Evolutionary conservation across 1,140 invertebrate species (phyloP).

Genomic region (Euborellia annulipes): DNA sequence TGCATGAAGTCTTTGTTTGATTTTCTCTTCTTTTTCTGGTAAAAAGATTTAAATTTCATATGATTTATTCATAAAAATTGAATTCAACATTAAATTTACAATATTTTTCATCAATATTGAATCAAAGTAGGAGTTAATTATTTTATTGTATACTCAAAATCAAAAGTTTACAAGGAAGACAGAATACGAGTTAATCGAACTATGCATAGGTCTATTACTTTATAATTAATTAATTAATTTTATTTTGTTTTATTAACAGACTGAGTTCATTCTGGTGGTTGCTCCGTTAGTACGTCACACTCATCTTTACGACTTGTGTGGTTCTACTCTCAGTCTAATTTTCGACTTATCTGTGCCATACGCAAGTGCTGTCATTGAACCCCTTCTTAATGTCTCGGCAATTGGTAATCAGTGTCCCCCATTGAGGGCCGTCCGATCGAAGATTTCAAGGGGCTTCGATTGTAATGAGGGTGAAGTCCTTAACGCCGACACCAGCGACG

Average conservation of each 20-base stretch:
- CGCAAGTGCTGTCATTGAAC: conserved; percentile 79
- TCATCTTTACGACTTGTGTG: conserved; percentile 85
- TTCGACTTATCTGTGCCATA: conserved; percentile 88
- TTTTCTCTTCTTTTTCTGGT: no score
- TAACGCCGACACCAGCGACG: conserved; percentile 77
- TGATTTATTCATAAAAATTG: no score
- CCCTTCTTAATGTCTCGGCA: conserved; percentile 70
- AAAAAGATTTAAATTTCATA: no score
- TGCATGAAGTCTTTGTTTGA: no score
- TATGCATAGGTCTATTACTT: background rate
- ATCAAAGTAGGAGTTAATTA: no score
- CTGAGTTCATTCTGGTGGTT: conserved; percentile 77
- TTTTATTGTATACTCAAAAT: no score
- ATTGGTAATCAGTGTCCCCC: conserved; percentile 85
- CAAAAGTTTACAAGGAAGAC: no score
- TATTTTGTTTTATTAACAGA: conserved; percentile 26
- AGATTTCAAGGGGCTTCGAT: conserved; percentile 73
- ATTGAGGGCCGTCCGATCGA: conserved; percentile 67
- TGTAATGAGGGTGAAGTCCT: conserved; percentile 86
- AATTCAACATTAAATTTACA: no score
- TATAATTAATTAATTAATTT: conserved; percentile 1
- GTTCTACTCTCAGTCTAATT: conserved; percentile 80
- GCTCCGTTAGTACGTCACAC: conserved; percentile 72
- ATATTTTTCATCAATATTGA: no score
- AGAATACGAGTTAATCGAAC: no score